A percentile compares a stretch with the other conserved stretches of the same genome.
Conservation (phyloP, 1,140 invertebrate genomes). For the Schlechtendalia chinensis region DNA sequence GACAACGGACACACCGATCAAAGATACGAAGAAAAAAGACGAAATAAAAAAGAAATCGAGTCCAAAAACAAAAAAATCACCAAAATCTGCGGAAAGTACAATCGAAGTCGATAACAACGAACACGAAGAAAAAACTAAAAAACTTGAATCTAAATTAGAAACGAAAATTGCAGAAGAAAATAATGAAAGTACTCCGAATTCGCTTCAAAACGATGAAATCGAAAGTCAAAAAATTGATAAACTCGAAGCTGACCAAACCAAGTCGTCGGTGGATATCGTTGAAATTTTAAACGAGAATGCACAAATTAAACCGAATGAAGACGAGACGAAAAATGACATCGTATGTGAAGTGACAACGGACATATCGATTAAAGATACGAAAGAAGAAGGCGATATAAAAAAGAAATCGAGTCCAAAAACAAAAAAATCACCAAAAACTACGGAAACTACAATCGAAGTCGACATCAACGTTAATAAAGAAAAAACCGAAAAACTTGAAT, state of each 20-base stretch:
- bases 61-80: too few species aligned
- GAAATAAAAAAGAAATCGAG: too few species aligned
- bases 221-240: conserved; percentile 51
- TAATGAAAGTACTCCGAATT: neutral
- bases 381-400: conserved; percentile 10
- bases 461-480: conserved; percentile 50
- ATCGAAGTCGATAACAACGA: too few species aligned
- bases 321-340: too few species aligned
- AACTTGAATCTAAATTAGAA: neutral
- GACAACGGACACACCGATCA: too few species aligned
- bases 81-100: too few species aligned
- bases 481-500: neutral
- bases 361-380: neutral
- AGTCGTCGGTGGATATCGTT: conserved; percentile 22
- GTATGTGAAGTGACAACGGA: too few species aligned
- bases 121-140: neutral
- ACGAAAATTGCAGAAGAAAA: neutral
- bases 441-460: conserved; percentile 51
- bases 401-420: conserved; percentile 45
- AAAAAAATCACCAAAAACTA: conserved; percentile 37
- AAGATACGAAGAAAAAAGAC: too few species aligned
- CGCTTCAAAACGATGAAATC: neutral
- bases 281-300: too few species aligned
- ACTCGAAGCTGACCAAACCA: conserved; percentile 50
- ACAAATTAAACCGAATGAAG: too few species aligned